Conservation (phyloP, 2,888 invertebrate species). For the Xestia sexstrigata region DNA sequence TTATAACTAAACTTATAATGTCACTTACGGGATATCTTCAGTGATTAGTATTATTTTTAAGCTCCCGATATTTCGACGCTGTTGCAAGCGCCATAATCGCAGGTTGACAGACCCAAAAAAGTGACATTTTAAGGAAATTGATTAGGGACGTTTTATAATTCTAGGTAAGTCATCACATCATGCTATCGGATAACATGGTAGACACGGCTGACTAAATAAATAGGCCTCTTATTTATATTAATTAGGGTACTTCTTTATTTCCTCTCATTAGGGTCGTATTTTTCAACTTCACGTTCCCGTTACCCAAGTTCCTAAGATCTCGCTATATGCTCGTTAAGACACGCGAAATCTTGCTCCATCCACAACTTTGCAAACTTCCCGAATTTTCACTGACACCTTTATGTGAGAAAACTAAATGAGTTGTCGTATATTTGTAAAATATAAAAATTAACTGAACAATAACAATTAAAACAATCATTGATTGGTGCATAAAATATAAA, state of each 20-base stretch:
- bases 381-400: not conserved
- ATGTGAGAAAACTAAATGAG: not conserved
- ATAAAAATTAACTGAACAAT: not conserved
- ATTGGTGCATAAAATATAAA: not conserved
- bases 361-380: not conserved
- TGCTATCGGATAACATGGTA: not conserved
- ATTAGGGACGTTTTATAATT: not conserved
- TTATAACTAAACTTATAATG: too few relatives aligned
- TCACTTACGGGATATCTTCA: too few relatives aligned
- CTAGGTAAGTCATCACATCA: not conserved
- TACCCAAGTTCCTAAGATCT: constrained; percentile 5
- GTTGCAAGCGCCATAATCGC: too few relatives aligned
- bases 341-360: constrained; percentile 1
- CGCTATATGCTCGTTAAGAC: constrained; percentile 19
- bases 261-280: constrained; percentile 9
- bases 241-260: constrained; percentile 2
- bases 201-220: not conserved
- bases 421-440: not conserved
- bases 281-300: constrained; percentile 2
- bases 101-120: too few relatives aligned
- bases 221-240: constrained; percentile 24
- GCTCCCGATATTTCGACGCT: too few relatives aligned
- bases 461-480: not conserved
- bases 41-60: too few relatives aligned
- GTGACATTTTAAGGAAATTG: too few relatives aligned